Evolutionary conservation across 2,888 invertebrate species (phyloP).

Genomic region (Hoplodrina blanda): DNA sequence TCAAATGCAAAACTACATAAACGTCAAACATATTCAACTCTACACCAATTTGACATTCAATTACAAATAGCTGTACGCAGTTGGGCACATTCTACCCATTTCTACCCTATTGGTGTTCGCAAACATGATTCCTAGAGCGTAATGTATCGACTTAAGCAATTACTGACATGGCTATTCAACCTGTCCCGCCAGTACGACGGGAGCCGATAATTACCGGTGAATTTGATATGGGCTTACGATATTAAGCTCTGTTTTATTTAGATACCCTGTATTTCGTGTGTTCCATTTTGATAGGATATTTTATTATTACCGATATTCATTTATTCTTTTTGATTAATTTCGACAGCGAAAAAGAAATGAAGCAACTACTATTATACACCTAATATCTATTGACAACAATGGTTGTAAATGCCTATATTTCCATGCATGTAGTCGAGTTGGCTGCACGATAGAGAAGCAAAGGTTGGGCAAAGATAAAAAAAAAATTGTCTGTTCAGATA

Average conservation of each 20-base stretch:
- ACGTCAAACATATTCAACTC: constrained; percentile 27
- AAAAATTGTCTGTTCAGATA: no score
- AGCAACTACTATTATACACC: no score
- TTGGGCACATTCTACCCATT: constrained; percentile 9
- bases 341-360: no score
- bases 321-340: no score
- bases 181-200: constrained; percentile 1
- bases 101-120: constrained; percentile 15
- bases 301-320: background rate
- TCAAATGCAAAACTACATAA: constrained; percentile 11
- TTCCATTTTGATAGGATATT: background rate
- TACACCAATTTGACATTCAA: constrained; percentile 37
- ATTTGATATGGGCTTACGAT: constrained; percentile 33
- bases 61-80: constrained; percentile 27
- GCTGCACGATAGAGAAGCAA: no score
- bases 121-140: constrained; percentile 36
- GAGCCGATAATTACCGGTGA: constrained; percentile 36
- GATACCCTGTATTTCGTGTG: background rate
- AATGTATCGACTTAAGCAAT: constrained; percentile 39
- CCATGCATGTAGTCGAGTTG: no score
- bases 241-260: constrained; percentile 4
- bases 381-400: no score
- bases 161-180: constrained; percentile 38
- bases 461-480: no score
- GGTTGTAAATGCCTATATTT: no score